Conservation (phyloP, 2,888 invertebrate species). For the Cerceris rybyensis region DNA sequence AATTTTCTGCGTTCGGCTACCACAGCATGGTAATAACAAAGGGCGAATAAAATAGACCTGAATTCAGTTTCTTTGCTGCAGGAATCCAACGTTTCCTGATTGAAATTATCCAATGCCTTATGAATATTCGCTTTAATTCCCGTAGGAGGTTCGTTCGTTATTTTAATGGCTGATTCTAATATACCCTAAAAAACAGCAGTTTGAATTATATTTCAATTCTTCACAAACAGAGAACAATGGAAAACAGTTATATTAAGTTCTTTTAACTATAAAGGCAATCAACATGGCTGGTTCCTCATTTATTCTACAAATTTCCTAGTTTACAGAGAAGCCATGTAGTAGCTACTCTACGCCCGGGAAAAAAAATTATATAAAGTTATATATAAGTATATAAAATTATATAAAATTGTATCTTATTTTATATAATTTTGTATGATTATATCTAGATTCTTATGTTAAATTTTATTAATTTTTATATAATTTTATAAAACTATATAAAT, state of each 20-base stretch:
- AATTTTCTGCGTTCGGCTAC: conserved; percentile 96
- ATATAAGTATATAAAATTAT: too few relatives aligned
- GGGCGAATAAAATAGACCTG: conserved; percentile 92
- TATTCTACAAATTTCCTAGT: too few relatives aligned
- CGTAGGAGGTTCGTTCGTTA: conserved; percentile 97
- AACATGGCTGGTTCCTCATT: too few relatives aligned
- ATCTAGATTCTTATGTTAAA: too few relatives aligned
- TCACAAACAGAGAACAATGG: neutral
- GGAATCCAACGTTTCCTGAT: conserved; percentile 95
- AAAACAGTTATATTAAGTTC: neutral
- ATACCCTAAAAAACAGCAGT: conserved; percentile 90
- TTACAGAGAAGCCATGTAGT: too few relatives aligned
- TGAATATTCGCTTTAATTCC: conserved; percentile 97
- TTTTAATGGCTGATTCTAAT: conserved; percentile 95
- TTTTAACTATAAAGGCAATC: too few relatives aligned
- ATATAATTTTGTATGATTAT: too few relatives aligned
- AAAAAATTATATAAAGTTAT: too few relatives aligned
- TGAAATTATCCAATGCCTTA: conserved; percentile 95
- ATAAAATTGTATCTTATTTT: too few relatives aligned
- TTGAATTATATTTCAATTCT: conserved; percentile 2
- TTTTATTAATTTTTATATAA: too few relatives aligned
- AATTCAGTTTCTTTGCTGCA: conserved; percentile 97
- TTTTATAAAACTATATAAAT: too few relatives aligned
- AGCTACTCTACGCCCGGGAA: too few relatives aligned
- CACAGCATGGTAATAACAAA: conserved; percentile 98